These are phyloP conservation scores for Thunnus albacares DNA, from an alignment of 2,797 vertebrate species.

Conservation along the genomic window DNA sequence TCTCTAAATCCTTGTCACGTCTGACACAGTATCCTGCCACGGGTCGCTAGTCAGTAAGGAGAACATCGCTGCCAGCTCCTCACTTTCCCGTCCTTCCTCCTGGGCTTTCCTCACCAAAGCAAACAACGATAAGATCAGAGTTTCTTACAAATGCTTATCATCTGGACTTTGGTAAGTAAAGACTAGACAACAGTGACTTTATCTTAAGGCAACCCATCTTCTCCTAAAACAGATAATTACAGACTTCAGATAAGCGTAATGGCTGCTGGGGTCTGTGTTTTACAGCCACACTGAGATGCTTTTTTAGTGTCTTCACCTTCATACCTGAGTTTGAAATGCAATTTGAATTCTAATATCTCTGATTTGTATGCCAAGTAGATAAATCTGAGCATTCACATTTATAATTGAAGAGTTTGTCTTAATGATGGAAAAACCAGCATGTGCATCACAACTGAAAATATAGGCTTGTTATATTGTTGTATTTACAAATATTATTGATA, in stretches of 20 bases:
- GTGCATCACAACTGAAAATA: too few relatives aligned
- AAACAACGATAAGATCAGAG: conserved; percentile 57
- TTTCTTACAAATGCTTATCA: conserved; percentile 60
- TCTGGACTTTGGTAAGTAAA: conserved; percentile 40
- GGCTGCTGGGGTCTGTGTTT: conserved; percentile 31
- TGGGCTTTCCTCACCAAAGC: conserved; percentile 53
- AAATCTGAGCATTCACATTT: not conserved
- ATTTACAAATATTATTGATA: not conserved
- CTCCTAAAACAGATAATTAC: conserved; percentile 33
- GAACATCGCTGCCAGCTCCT: conserved; percentile 54
- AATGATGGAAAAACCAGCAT: not conserved
- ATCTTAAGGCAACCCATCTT: conserved; percentile 38
- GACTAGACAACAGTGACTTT: conserved; percentile 46
- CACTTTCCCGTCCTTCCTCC: conserved; percentile 37
- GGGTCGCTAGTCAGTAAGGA: conserved; percentile 69
- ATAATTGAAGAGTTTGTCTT: conserved; percentile 9
- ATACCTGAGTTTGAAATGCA: conserved; percentile 47
- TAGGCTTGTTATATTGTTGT: not conserved
- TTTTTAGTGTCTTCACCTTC: conserved; percentile 33
- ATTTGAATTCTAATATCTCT: conserved; percentile 60
- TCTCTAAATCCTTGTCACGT: conserved; percentile 77
- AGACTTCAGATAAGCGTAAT: conserved; percentile 35
- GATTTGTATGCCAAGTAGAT: conserved; percentile 55
- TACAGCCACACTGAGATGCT: conserved; percentile 41
- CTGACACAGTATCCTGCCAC: conserved; percentile 68